Evolutionary conservation across 2,888 invertebrate species (phyloP).

Genomic region (Malthinus flaveolus): DNA sequence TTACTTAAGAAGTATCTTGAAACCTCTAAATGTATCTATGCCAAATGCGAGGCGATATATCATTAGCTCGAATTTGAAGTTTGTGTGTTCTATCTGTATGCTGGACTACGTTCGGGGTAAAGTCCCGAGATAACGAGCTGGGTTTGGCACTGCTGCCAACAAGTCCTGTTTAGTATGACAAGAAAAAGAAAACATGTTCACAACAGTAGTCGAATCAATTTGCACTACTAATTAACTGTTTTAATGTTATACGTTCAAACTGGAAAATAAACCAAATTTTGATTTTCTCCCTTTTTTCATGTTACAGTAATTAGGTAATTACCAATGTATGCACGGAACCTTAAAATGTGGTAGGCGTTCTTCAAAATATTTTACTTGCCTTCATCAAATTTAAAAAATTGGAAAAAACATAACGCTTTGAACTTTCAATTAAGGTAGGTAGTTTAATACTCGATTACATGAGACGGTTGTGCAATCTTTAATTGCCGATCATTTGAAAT

Average conservation of each 20-base stretch:
- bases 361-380: no score
- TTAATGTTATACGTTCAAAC: slow-evolving; percentile 2
- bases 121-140: slow-evolving; percentile 39
- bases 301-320: no score
- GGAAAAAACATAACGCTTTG: no score
- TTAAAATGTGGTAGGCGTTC: no score
- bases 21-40: slow-evolving; percentile 8
- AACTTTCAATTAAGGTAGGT: no score
- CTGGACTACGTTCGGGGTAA: slow-evolving; percentile 34
- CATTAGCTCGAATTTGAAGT: slow-evolving; percentile 33
- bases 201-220: slow-evolving; percentile 21
- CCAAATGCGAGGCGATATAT: slow-evolving; percentile 33
- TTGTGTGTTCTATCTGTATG: slow-evolving; percentile 32
- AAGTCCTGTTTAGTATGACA: slow-evolving; percentile 15
- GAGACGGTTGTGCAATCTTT: no score
- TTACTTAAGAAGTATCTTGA: slow-evolving; percentile 5
- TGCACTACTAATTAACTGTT: slow-evolving; percentile 4
- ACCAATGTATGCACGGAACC: no score
- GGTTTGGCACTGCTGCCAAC: slow-evolving; percentile 25
- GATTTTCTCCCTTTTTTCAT: no score
- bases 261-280: neutral
- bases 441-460: no score
- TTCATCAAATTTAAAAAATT: no score
- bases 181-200: slow-evolving; percentile 11
- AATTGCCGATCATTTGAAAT: no score